Evolutionary conservation across 2,888 invertebrate genomes (phyloP), one percentile per base, ranked within the genome.

Genomic region (Trilocha varians): DNA sequence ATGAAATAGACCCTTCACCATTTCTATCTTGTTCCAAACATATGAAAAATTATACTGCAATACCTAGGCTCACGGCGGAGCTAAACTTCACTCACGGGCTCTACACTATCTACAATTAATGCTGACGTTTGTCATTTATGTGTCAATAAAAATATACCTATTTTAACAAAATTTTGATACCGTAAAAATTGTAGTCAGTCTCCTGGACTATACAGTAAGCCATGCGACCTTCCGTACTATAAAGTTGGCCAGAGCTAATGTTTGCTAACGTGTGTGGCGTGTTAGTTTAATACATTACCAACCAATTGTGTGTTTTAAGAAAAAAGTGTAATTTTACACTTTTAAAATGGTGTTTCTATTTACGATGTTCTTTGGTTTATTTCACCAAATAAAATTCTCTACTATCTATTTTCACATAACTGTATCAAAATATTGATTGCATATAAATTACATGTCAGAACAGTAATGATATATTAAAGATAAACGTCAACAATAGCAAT

Each of bases 191-290:
- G 25, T 9, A 25, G 25, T 11, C 25, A 25, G 25, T 11, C 25
- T 25, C 25, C 11, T 11, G 25, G 25, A 3, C 25, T 25, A 25
- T 9, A 44, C 47, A 40, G 48, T 48, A 47, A 44, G 36, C 6
- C 25, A 9, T 25, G 11, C 25, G 25, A 25, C 25, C 25, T 25
- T 25, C 25, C 25, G 25, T 6, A 25, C 25, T 25, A 25, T 25
- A 25, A 46, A 44, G 49, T 50, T 53, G 49, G 43, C 48, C 47
- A 43, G 39, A 47, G 17, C 44, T 48, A 50, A 51, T 53, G 51
- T 50, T 49, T 46, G 52, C 52, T 48, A 49, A 53, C 49, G 46
- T 45, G 25, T 25, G 25, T 25, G 25, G 25, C 25, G 25, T 25
- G 25, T 25, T 25, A 9, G 25, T 11, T 25, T 25, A 9, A 3